Percentiles rank a stretch among this genome's conserved stretches.
Conservation (phyloP, 2,888 invertebrate genomes). For the Neria commutata region DNA sequence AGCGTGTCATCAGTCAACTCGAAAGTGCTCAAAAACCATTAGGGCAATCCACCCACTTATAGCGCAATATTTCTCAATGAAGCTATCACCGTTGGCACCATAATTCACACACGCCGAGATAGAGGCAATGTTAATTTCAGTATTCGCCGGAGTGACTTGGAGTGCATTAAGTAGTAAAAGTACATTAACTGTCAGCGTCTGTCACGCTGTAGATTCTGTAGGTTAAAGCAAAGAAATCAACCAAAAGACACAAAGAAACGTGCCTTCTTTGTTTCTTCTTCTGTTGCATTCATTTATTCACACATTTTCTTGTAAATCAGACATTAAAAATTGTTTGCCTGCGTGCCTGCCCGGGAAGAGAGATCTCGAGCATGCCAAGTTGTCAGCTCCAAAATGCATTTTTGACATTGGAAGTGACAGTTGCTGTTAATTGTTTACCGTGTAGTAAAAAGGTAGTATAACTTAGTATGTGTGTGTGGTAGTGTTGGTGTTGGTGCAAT, state of each 20-base stretch:
- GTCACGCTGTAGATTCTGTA: conserved; percentile 11
- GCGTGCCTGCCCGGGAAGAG: not conserved
- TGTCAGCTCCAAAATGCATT: conserved; percentile 15
- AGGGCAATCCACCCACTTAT: too few species aligned
- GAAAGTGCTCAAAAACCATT: too few species aligned
- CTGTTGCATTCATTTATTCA: not conserved
- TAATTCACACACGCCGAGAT: too few species aligned
- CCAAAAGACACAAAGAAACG: not conserved
- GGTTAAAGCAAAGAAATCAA: not conserved
- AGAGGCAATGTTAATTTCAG: too few species aligned
- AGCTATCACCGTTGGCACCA: too few species aligned
- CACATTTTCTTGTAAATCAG: not conserved
- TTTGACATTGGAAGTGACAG: conserved; percentile 22
- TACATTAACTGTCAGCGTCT: conserved; percentile 13
- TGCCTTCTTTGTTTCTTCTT: not conserved
- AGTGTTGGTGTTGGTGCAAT: too few species aligned
- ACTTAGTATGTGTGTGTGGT: not conserved
- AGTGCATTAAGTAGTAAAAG: conserved; percentile 7
- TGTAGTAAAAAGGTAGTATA: not conserved
- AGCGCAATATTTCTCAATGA: too few species aligned
- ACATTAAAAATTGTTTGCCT: not conserved
- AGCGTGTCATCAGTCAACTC: too few species aligned
- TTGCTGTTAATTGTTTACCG: not conserved
- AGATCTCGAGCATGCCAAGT: not conserved
- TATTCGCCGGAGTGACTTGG: not conserved